phyloP scores from a whole-genome alignment of 1,140 invertebrate species.

The Brachionus manjavacas region DNA sequence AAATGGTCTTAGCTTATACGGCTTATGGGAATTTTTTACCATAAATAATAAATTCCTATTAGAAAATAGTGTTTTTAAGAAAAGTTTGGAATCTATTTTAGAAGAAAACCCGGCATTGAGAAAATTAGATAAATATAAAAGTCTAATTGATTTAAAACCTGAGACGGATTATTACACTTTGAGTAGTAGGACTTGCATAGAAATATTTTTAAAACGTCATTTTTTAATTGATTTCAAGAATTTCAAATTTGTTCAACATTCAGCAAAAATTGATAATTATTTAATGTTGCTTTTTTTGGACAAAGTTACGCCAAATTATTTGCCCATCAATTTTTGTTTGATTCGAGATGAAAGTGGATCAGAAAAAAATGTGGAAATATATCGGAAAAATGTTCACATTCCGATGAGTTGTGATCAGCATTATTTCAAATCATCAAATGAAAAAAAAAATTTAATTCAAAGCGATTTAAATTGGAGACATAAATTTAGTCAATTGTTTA shows the following conservation, averaged over 20 bases:
- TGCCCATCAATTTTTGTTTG: not conserved
- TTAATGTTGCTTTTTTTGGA: slow-evolving; percentile 18
- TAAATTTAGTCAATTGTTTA: not conserved
- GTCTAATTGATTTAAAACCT: not conserved
- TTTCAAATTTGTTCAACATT: not conserved
- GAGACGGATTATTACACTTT: not conserved
- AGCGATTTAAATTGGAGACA: not conserved
- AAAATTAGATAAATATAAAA: not conserved
- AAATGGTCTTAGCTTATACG: not conserved
- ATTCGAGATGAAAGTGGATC: not conserved
- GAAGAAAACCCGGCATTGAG: not conserved
- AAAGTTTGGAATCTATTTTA: not conserved
- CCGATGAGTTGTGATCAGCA: not conserved
- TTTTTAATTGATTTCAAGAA: slow-evolving; percentile 15
- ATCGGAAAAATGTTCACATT: not conserved
- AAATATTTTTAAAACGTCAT: not conserved
- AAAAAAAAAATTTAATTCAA: not conserved
- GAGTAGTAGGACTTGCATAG: not conserved
- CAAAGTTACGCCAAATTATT: not conserved
- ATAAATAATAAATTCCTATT: not conserved
- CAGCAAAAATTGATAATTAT: not conserved
- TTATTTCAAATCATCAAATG: not conserved
- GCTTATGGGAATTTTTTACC: not conserved
- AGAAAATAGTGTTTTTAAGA: not conserved
- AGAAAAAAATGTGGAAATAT: not conserved